Conservation (phyloP, 1,140 invertebrate species). For the Brachionus rubens region DNA sequence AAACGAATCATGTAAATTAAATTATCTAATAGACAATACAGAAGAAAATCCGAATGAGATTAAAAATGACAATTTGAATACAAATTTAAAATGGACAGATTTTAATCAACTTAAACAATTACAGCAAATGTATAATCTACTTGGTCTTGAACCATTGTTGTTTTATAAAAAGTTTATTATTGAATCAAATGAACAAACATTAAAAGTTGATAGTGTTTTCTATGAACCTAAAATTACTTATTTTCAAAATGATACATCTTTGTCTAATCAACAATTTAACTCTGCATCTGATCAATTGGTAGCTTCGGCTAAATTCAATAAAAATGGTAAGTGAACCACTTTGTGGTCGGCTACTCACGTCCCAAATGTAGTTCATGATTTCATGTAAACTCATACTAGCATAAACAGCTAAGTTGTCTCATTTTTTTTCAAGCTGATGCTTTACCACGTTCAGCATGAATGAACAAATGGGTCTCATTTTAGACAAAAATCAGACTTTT, state of each 20-base stretch:
- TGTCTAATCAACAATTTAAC: neutral
- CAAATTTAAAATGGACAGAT: neutral
- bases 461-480: too few relatives aligned
- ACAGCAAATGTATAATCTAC: neutral
- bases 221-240: conserved; percentile 49
- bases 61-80: conserved; percentile 8
- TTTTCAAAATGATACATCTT: neutral
- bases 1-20: conserved; percentile 4
- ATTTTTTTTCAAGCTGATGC: too few relatives aligned
- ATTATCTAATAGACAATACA: neutral
- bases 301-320: conserved; percentile 54
- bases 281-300: conserved; percentile 54
- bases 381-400: too few relatives aligned
- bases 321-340: conserved; percentile 48
- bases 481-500: too few relatives aligned
- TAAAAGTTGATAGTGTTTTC: conserved; percentile 50
- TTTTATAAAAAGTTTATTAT: conserved; percentile 23
- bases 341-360: too few relatives aligned
- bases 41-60: conserved; percentile 30
- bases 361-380: too few relatives aligned
- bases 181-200: conserved; percentile 46
- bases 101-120: neutral
- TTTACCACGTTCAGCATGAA: too few relatives aligned
- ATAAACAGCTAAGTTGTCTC: too few relatives aligned
- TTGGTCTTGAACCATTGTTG: neutral